Evolutionary conservation across 37 sponge, comb jelly and placozoan species (phyloP).

Genomic region (Hormiphora californensis): DNA sequence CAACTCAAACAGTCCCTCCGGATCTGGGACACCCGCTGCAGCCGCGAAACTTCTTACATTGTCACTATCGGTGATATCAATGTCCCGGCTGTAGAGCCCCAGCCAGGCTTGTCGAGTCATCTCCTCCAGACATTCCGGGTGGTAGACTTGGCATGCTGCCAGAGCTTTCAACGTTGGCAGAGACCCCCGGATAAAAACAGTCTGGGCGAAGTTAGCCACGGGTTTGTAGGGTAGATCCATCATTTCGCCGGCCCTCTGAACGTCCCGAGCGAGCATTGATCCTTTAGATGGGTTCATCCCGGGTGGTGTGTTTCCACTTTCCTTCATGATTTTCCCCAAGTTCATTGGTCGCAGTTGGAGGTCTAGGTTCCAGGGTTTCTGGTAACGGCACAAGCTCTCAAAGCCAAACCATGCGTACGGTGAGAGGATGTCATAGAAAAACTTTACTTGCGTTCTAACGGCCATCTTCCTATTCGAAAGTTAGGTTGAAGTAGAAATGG

Average conservation of each 20-base stretch:
- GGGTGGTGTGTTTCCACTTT: conserved; percentile 51
- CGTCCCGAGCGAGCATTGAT: conserved; percentile 45
- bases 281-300: conserved; percentile 48
- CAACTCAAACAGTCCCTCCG: not conserved
- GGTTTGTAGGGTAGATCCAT: conserved; percentile 45
- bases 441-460: conserved; percentile 13
- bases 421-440: conserved; percentile 35
- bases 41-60: not conserved
- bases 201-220: conserved; percentile 5
- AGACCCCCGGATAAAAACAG: conserved; percentile 35
- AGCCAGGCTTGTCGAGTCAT: conserved; percentile 40
- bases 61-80: conserved; percentile 31
- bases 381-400: not conserved
- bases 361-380: conserved; percentile 47
- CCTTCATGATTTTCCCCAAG: conserved; percentile 15
- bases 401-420: conserved; percentile 54
- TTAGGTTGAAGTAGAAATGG: too few species aligned
- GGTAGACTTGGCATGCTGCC: conserved; percentile 39
- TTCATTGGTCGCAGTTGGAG: conserved; percentile 34
- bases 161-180: not conserved
- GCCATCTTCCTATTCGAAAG: too few species aligned
- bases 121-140: conserved; percentile 17
- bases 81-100: conserved; percentile 2
- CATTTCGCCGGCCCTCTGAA: conserved; percentile 21
- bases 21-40: not conserved